Percentiles rank a stretch among this genome's conserved stretches.
Conservation (phyloP, 2,113 vertebrate genomes). For the Nyctereutes procyonoides region DNA sequence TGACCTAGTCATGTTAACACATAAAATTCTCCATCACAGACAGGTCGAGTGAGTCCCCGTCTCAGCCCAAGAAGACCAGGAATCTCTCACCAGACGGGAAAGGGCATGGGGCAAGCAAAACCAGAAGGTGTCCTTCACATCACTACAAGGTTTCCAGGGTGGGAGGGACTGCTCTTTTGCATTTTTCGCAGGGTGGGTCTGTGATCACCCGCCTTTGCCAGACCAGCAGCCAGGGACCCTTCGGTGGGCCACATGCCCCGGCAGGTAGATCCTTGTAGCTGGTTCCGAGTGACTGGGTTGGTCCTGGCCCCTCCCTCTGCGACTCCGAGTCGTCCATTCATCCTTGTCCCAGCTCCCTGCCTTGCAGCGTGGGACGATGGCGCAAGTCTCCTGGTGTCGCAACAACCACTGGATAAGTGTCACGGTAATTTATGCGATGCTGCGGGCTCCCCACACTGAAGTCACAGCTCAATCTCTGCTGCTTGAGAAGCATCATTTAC, state of each 20-base stretch:
- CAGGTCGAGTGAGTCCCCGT: too few relatives aligned
- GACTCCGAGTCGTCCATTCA: background rate
- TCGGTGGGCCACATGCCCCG: too few relatives aligned
- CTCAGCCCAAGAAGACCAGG: too few relatives aligned
- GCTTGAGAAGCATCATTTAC: background rate
- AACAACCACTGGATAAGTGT: too few relatives aligned
- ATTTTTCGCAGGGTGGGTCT: background rate
- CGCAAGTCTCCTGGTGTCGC: background rate
- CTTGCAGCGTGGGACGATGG: background rate
- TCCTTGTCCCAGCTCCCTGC: background rate
- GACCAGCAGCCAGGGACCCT: background rate
- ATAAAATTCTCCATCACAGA: background rate
- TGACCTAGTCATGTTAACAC: too few relatives aligned
- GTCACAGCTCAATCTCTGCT: background rate
- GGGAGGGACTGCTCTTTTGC: background rate
- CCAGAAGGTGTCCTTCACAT: background rate
- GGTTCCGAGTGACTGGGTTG: background rate
- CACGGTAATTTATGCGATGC: background rate
- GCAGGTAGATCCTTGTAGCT: too few relatives aligned
- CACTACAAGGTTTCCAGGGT: background rate
- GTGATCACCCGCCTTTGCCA: background rate
- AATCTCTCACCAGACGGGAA: background rate
- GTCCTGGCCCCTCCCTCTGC: background rate
- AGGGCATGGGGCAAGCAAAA: fast-evolving
- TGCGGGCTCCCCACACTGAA: background rate